Base-by-base conservation (phyloP, 2,113 vertebrate species). In the Myxocyprinus asiaticus region DNA sequence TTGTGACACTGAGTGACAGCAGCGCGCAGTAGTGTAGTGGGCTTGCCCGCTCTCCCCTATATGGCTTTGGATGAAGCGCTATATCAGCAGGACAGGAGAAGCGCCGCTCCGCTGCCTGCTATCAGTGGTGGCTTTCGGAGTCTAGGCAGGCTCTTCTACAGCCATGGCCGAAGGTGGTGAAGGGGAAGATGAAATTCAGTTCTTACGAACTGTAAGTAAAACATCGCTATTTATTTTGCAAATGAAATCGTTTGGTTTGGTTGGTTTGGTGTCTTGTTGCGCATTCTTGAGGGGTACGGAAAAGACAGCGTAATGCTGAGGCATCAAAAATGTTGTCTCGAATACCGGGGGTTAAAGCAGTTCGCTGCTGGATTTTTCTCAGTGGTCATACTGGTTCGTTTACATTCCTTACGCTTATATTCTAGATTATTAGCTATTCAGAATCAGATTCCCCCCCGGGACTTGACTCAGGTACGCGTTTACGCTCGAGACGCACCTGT, bases 101-200 rank as follows among this genome's bases (percentile, higher is more conserved):
- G 22, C 22, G 90, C 88, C 90, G 90, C 90, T 68, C 92, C 93
- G 92, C 88, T 88, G 89, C 76, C 90, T 89, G 92, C 92, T 91
- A 90, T 88, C 92, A 88, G 95, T 82, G 90, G 91, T 90, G 92
- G 92, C 93, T 92, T 33, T 88, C 94, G 83, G 92, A 93, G 94
- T 93, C 92, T 93, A 91, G 93, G 22, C 22, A 33, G 22, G 91
- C 94, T 95, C 93, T 92, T 93, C 89, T 91, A 89, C 92, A 96
- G 94, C 94, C 95, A 99, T 98, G 97, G 95, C 96, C 94, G 97
- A 99, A 92, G 96, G 91, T 86, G 94, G 92, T 91, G 97, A 99
- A 94, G 96, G 94, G 77, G 97, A 99, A 91, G 97, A 99, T 91
- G 97, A 99, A 90, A 98, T 99, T 92, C 97, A 99, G 93, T 99